Percentiles rank a stretch among this genome's conserved stretches.
Evolutionary conservation across 1,140 invertebrate genomes (phyloP).

Genomic region (Paracyclopina nana): DNA sequence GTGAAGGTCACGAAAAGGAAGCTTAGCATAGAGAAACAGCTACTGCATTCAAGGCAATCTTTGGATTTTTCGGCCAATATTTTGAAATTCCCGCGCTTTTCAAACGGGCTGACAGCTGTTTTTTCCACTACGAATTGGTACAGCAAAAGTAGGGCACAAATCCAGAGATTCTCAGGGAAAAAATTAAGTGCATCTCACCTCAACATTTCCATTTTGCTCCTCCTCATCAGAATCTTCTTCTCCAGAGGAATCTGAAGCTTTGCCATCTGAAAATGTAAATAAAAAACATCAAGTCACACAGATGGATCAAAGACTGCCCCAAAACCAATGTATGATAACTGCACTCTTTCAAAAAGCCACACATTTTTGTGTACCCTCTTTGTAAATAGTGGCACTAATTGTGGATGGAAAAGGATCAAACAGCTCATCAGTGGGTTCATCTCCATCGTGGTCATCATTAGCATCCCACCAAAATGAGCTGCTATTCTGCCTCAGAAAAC

Average conservation of each 20-base stretch:
- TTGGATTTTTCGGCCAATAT: too few species aligned
- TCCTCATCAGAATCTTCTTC: slow-evolving; percentile 17
- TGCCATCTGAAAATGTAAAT: slow-evolving; percentile 7
- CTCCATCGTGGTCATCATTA: neutral
- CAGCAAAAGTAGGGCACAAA: too few species aligned
- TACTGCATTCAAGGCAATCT: too few species aligned
- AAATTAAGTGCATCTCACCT: neutral
- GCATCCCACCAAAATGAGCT: slow-evolving; percentile 1
- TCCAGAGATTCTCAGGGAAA: too few species aligned
- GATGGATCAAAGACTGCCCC: neutral
- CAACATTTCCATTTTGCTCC: neutral
- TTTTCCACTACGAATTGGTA: too few species aligned
- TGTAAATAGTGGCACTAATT: neutral
- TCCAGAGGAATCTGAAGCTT: slow-evolving; percentile 12
- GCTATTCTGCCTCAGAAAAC: too few species aligned
- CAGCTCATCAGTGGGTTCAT: neutral
- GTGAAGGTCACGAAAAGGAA: too few species aligned
- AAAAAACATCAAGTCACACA: neutral
- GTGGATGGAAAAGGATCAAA: neutral
- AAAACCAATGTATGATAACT: neutral
- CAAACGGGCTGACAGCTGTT: too few species aligned
- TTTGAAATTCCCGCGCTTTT: too few species aligned
- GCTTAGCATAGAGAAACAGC: too few species aligned
- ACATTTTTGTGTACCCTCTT: neutral
- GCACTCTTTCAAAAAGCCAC: neutral